Evolutionary conservation across 2,797 vertebrate species (phyloP).

Genomic region (Dallia pectoralis): DNA sequence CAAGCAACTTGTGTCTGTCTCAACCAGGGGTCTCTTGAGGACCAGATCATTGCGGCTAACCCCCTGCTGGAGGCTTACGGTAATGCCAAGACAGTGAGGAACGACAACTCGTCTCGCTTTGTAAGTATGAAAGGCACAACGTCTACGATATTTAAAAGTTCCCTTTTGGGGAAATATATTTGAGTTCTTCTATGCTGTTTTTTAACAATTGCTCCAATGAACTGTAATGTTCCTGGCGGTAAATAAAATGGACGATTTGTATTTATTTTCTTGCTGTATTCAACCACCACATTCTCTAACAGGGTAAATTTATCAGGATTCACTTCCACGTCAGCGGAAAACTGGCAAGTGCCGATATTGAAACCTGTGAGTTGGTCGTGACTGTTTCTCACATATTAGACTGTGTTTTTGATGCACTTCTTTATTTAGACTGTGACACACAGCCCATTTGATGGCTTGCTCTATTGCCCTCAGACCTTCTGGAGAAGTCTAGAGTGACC

Average conservation of each 20-base stretch:
- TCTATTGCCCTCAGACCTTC: constrained; percentile 59
- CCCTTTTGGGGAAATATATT: background rate
- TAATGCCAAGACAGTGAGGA: constrained; percentile 20
- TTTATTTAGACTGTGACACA: too few species aligned
- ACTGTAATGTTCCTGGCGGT: background rate
- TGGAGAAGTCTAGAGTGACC: constrained; percentile 77
- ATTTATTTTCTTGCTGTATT: background rate
- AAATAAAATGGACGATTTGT: background rate
- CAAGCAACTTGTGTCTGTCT: background rate
- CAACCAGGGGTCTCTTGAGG: constrained; percentile 15
- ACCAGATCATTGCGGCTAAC: constrained; percentile 16
- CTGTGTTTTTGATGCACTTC: too few species aligned
- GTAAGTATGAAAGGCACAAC: background rate
- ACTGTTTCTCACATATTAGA: background rate
- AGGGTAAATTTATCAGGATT: constrained; percentile 9
- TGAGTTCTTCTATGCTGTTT: background rate
- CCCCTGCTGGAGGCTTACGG: constrained; percentile 17
- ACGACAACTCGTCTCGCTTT: constrained; percentile 16
- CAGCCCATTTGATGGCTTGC: too few species aligned
- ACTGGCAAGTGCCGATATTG: background rate
- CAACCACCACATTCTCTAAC: background rate
- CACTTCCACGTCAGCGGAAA: background rate
- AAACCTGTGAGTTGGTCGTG: background rate
- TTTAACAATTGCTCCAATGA: background rate
- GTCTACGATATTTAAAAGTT: background rate